A percentile compares a stretch with the other conserved stretches of the same genome.
phyloP scores from a whole-genome alignment of 1,140 invertebrate species.

The Zaprionus capensis region DNA sequence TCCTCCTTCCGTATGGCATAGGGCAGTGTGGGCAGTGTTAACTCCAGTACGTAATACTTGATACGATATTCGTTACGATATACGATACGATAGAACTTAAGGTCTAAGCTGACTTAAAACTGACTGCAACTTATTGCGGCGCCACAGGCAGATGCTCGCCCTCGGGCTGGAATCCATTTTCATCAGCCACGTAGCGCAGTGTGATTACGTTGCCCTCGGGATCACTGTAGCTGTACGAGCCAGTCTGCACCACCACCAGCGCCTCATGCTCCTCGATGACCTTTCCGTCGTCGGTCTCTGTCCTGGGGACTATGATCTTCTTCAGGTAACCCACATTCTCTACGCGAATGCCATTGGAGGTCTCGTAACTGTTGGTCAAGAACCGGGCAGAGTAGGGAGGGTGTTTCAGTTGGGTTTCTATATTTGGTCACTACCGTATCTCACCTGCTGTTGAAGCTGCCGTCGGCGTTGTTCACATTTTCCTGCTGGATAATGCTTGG shows the following conservation, averaged over 20 bases:
- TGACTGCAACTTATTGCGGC: conserved; percentile 79
- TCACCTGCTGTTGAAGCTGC: conserved; percentile 82
- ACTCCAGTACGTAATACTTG: conserved; percentile 52
- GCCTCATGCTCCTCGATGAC: conserved; percentile 85
- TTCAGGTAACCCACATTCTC: conserved; percentile 87
- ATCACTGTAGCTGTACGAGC: conserved; percentile 89
- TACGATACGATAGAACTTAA: conserved; percentile 39
- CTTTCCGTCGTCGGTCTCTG: conserved; percentile 84
- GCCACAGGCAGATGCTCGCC: conserved; percentile 88
- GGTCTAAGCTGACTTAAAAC: conserved; percentile 31
- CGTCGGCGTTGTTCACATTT: conserved; percentile 82
- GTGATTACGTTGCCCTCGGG: conserved; percentile 90
- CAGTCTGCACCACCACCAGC: conserved; percentile 86
- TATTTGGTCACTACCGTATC: not conserved
- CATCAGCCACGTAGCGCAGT: conserved; percentile 90
- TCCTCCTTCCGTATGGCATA: conserved; percentile 35
- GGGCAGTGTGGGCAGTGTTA: conserved; percentile 42
- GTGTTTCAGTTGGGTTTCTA: not conserved
- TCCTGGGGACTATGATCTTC: conserved; percentile 84
- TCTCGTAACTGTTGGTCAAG: conserved; percentile 85
- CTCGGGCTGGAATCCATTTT: conserved; percentile 87
- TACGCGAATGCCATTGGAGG: conserved; percentile 87
- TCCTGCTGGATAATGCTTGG: conserved; percentile 83
- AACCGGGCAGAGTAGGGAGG: not conserved
- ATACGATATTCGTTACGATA: conserved; percentile 18